A percentile compares a stretch with the other conserved stretches of the same genome.
These are phyloP conservation scores for Drosophila lacteicornis DNA, from an alignment of 1,140 invertebrate genomes.

Conservation along the genomic window DNA sequence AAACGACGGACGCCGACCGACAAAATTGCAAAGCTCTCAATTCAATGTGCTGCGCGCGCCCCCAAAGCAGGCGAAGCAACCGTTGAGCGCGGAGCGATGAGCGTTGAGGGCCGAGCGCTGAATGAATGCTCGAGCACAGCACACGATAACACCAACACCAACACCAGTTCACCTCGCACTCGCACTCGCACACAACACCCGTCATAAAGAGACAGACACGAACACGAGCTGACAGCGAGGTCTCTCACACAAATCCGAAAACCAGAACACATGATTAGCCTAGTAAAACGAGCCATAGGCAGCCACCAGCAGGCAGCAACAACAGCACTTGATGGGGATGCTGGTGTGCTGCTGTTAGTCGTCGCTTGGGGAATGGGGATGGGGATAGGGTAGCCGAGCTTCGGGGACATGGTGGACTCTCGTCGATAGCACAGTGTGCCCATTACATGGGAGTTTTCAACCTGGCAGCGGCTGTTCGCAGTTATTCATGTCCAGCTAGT, in stretches of 20 bases:
- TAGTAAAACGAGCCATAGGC: conserved; percentile 77
- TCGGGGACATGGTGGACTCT: conserved; percentile 48
- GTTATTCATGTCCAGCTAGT: not conserved
- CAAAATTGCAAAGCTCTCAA: conserved; percentile 78
- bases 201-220: conserved; percentile 24
- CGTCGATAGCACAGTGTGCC: conserved; percentile 48
- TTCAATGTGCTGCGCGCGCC: conserved; percentile 62
- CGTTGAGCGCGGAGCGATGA: conserved; percentile 29
- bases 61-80: conserved; percentile 45
- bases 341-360: conserved; percentile 15
- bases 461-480: not conserved
- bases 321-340: conserved; percentile 29
- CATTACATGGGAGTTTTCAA: not conserved
- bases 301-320: conserved; percentile 35
- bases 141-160: conserved; percentile 52
- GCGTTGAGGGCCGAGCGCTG: conserved; percentile 41
- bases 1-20: conserved; percentile 38
- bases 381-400: conserved; percentile 35
- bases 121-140: conserved; percentile 72
- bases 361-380: conserved; percentile 1
- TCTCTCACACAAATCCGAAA: conserved; percentile 72
- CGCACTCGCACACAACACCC: not conserved
- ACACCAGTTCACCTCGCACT: conserved; percentile 10
- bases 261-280: conserved; percentile 85
- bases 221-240: conserved; percentile 40